Percentiles rank a stretch among this genome's conserved stretches.
Conservation (phyloP, 2,113 vertebrate species). For the Chloroceryle aenea region DNA sequence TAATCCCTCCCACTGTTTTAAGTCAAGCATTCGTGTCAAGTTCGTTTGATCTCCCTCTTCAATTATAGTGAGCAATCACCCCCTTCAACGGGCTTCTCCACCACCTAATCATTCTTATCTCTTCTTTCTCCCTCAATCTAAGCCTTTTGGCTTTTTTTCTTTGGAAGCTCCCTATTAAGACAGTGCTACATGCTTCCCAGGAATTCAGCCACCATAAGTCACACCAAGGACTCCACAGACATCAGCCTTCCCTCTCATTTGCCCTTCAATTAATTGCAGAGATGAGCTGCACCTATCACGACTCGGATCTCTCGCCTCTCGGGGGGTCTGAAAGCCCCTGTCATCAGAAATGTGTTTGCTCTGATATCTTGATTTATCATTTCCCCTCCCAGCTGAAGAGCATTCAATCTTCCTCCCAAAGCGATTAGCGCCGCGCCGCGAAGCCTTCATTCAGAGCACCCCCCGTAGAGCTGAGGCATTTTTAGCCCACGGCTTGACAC, state of each 20-base stretch:
- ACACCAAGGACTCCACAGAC: conserved; percentile 28
- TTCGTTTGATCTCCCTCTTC: conserved; percentile 26
- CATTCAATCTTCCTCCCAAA: neutral
- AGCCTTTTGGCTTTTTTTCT: neutral
- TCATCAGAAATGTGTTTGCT: conserved; percentile 19
- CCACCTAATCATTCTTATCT: neutral
- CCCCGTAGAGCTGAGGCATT: neutral
- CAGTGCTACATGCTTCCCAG: neutral
- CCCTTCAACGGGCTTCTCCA: neutral
- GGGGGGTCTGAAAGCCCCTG: conserved; percentile 17
- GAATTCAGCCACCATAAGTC: neutral
- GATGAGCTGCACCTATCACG: conserved; percentile 26
- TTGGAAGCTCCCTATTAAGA: neutral
- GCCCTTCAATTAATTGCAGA: conserved; percentile 55
- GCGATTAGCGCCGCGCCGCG: neutral
- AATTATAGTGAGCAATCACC: conserved; percentile 11
- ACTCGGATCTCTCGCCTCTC: conserved; percentile 22
- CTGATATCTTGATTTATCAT: neutral
- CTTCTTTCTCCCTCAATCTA: neutral
- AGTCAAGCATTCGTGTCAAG: conserved; percentile 38
- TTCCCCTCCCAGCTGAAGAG: neutral
- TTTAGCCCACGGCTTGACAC: neutral
- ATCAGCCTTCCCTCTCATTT: neutral
- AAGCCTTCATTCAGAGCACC: conserved; percentile 12
- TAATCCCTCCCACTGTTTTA: neutral